These are phyloP conservation scores for Umimayanthus chanpuru DNA, from an alignment of 92 coral and sea anemone genomes.

Conservation along the genomic window DNA sequence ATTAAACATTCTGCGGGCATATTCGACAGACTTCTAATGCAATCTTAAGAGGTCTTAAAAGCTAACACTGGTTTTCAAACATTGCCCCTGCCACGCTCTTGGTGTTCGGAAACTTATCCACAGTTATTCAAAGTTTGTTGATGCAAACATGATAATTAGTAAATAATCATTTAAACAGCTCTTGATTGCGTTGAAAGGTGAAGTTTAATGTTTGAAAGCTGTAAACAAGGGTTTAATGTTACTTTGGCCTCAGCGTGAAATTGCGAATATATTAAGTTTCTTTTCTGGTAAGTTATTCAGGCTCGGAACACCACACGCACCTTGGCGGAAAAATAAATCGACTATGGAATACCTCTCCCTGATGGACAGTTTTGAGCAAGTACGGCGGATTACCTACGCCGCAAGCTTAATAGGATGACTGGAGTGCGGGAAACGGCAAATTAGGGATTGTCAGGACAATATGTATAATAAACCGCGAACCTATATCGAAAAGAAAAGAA, in stretches of 20 bases:
- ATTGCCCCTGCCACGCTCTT: background rate
- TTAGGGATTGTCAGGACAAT: background rate
- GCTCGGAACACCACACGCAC: background rate
- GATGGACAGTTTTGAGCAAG: background rate
- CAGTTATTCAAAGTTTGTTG: too few relatives aligned
- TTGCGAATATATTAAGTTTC: background rate
- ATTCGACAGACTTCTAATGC: background rate
- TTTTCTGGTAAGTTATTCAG: background rate
- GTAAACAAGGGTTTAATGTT: constrained; percentile 32
- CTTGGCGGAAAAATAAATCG: background rate
- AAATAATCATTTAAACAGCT: background rate
- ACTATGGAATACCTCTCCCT: background rate
- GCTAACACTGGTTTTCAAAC: background rate
- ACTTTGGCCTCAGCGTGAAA: constrained; percentile 11
- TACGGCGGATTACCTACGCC: background rate
- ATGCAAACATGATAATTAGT: background rate
- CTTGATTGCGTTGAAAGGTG: constrained; percentile 19
- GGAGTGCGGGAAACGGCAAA: constrained; percentile 1
- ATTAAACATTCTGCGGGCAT: background rate
- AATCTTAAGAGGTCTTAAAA: background rate
- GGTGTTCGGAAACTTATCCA: too few relatives aligned
- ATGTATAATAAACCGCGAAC: background rate
- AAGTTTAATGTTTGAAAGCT: background rate
- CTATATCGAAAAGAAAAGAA: background rate
- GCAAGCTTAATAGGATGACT: too few relatives aligned